A percentile compares a stretch with the other conserved stretches of the same genome.
phyloP scores from a whole-genome alignment of 2,797 vertebrate species.

The Bufotes viridis region DNA sequence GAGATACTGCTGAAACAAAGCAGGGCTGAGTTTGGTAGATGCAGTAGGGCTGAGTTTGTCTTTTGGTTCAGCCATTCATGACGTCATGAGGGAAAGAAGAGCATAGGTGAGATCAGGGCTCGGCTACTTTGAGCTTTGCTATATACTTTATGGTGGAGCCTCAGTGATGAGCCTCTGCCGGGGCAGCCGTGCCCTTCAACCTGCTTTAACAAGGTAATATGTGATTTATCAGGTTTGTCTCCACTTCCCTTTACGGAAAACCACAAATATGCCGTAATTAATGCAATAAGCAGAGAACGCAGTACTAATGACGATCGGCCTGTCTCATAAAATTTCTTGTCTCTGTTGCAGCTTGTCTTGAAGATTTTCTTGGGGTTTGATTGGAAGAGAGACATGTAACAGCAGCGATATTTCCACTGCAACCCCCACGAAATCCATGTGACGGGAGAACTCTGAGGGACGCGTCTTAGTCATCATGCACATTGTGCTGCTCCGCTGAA shows the following conservation, averaged over 20 bases:
- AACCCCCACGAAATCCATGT: constrained; percentile 58
- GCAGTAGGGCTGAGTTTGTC: background rate
- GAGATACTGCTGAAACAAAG: background rate
- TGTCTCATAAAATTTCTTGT: constrained; percentile 56
- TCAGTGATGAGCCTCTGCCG: background rate
- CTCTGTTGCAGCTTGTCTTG: constrained; percentile 49
- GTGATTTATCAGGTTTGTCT: constrained; percentile 3
- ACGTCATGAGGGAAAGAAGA: background rate
- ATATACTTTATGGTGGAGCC: constrained; percentile 12
- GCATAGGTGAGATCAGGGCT: background rate
- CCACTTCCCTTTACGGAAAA: background rate
- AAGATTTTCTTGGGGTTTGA: constrained; percentile 34
- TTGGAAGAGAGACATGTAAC: constrained; percentile 60
- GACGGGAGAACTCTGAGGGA: constrained; percentile 59
- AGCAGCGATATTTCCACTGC: constrained; percentile 51
- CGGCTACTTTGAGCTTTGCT: constrained; percentile 34
- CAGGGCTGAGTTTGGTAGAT: background rate
- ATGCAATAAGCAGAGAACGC: background rate
- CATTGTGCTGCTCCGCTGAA: constrained; percentile 78
- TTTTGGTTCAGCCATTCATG: background rate
- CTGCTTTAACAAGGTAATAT: constrained; percentile 21
- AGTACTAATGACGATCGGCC: constrained; percentile 59
- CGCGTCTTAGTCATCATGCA: constrained; percentile 76
- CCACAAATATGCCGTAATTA: constrained; percentile 16
- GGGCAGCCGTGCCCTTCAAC: constrained; percentile 16